Conservation (phyloP, 2,888 invertebrate genomes). For the Eubasilissa splendida region DNA sequence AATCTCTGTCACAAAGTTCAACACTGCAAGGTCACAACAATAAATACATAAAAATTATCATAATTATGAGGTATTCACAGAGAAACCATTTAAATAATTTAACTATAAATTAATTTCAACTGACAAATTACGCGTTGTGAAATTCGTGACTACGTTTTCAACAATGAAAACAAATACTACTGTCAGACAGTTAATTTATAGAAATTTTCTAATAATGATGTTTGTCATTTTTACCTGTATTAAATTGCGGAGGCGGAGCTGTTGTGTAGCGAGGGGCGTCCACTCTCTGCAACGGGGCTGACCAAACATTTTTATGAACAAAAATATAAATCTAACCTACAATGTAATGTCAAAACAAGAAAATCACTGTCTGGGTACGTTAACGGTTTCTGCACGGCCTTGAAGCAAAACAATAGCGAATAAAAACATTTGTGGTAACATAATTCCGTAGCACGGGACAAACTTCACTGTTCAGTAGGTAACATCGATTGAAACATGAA, state of each 20-base stretch:
- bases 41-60: too few relatives aligned
- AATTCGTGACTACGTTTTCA: background rate
- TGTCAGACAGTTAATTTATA: background rate
- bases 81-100: too few relatives aligned
- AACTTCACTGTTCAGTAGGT: background rate
- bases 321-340: conserved; percentile 50
- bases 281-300: conserved; percentile 83
- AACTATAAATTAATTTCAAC: too few relatives aligned
- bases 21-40: background rate
- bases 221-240: conserved; percentile 73
- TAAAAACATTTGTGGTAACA: background rate
- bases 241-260: conserved; percentile 85
- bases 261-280: conserved; percentile 88
- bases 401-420: background rate
- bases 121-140: too few relatives aligned
- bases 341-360: conserved; percentile 37
- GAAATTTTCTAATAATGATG: background rate
- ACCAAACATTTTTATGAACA: conserved; percentile 68
- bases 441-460: background rate
- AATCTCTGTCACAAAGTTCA: conserved; percentile 6
- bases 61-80: too few relatives aligned
- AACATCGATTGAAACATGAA: conserved; percentile 32
- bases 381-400: conserved; percentile 2
- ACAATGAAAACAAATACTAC: conserved; percentile 21
- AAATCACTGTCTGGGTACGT: conserved; percentile 5